Percentiles rank a stretch among this genome's conserved stretches.
Evolutionary conservation across 1,140 invertebrate species (phyloP).

Genomic region (Tribolium castaneum): DNA sequence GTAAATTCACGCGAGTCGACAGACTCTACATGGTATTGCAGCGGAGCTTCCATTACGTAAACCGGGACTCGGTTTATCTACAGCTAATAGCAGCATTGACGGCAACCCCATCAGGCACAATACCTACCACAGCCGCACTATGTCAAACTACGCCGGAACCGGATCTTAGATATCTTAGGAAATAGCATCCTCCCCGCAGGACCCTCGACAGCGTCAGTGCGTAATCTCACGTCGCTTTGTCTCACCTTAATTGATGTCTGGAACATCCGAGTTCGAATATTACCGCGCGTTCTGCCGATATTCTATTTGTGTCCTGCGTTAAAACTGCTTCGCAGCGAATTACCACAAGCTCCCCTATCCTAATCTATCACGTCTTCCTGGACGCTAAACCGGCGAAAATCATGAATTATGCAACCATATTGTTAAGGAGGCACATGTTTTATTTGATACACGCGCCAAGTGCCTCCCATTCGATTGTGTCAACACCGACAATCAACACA

Average conservation of each 20-base stretch:
- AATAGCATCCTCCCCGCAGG: slow-evolving; percentile 20
- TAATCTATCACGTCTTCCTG: slow-evolving; percentile 18
- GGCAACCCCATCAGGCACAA: slow-evolving; percentile 30
- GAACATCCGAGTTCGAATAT: slow-evolving; percentile 41
- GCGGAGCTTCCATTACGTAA: slow-evolving; percentile 38
- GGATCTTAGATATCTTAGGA: slow-evolving; percentile 38
- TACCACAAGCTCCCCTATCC: slow-evolving; percentile 25
- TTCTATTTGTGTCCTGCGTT: slow-evolving; percentile 10
- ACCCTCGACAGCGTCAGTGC: slow-evolving; percentile 7
- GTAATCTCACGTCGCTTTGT: slow-evolving; percentile 38
- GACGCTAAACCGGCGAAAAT: slow-evolving; percentile 10
- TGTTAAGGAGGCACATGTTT: slow-evolving; percentile 14
- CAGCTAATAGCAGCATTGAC: slow-evolving; percentile 34
- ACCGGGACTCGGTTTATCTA: slow-evolving; percentile 29
- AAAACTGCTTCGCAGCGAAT: slow-evolving; percentile 20
- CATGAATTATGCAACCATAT: slow-evolving; percentile 32
- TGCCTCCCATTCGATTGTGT: not conserved
- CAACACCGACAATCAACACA: not conserved
- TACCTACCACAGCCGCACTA: slow-evolving; percentile 34
- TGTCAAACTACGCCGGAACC: slow-evolving; percentile 41
- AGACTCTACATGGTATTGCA: slow-evolving; percentile 20
- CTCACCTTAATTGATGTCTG: slow-evolving; percentile 38
- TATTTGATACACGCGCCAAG: slow-evolving; percentile 23
- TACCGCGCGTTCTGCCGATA: slow-evolving; percentile 17
- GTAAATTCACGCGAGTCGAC: slow-evolving; percentile 35